phyloP scores from a whole-genome alignment of 2,797 vertebrate genomes.

The Tiaroga cobitis region DNA sequence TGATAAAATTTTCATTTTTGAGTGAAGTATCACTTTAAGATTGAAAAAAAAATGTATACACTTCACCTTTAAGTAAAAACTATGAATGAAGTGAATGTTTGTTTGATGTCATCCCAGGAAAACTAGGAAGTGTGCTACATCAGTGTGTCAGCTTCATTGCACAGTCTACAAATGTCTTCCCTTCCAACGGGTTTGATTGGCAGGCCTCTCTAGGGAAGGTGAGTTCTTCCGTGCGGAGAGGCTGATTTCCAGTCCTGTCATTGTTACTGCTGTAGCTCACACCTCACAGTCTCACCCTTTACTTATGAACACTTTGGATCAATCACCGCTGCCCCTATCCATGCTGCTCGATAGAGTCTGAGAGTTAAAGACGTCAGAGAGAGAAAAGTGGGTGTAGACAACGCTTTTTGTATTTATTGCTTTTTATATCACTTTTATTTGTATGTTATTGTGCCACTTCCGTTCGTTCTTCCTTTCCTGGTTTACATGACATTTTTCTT shows the following conservation, averaged over 20 bases:
- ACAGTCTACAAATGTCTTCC: conserved; percentile 47
- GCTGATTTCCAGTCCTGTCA: conserved; percentile 46
- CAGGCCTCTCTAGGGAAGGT: conserved; percentile 6
- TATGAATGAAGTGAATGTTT: not conserved
- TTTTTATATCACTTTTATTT: not conserved
- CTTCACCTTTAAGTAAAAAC: not conserved
- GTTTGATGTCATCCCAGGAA: not conserved
- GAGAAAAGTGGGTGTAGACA: conserved; percentile 15
- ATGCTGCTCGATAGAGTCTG: conserved; percentile 50
- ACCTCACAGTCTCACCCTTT: conserved; percentile 45
- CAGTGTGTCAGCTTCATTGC: conserved; percentile 29
- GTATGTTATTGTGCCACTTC: not conserved
- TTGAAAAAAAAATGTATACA: not conserved
- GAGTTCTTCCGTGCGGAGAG: conserved; percentile 42
- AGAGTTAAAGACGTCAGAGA: conserved; percentile 42
- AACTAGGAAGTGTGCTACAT: conserved; percentile 10
- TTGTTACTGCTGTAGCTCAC: conserved; percentile 37
- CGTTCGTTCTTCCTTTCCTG: conserved; percentile 15
- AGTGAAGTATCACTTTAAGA: no score
- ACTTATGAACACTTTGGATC: conserved; percentile 50
- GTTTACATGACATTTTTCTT: conserved; percentile 2
- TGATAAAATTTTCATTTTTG: no score
- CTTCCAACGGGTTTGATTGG: conserved; percentile 12
- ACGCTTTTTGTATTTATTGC: not conserved
- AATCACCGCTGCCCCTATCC: conserved; percentile 51